These are phyloP conservation scores for Hyles vespertilio DNA, from an alignment of 1,140 invertebrate species.

Conservation along the genomic window DNA sequence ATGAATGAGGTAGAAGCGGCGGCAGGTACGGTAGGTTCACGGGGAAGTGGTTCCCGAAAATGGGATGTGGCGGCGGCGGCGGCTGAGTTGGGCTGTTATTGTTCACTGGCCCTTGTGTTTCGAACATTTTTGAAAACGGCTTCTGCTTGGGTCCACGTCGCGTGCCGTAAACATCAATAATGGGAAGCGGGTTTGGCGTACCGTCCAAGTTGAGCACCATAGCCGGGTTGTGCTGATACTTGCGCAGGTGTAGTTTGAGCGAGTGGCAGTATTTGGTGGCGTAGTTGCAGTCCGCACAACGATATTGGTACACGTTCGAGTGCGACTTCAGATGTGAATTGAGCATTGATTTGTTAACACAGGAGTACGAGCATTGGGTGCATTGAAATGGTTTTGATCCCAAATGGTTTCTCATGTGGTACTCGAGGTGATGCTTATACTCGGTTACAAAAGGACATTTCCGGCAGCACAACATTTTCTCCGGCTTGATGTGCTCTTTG, in stretches of 20 bases:
- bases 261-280: conserved; percentile 99
- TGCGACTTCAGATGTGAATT: conserved; percentile 99
- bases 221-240: conserved; percentile 91
- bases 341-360: conserved; percentile 99
- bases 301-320: conserved; percentile 97
- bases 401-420: conserved; percentile 96
- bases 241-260: conserved; percentile 95
- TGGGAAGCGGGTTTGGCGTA: conserved; percentile 88
- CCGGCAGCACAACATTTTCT: conserved; percentile 93
- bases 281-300: conserved; percentile 96
- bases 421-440: conserved; percentile 99
- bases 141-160: conserved; percentile 89
- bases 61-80: conserved; percentile 50
- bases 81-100: conserved; percentile 37
- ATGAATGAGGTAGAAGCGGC: conserved; percentile 60
- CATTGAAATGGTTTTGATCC: conserved; percentile 98
- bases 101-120: conserved; percentile 36
- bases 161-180: conserved; percentile 94
- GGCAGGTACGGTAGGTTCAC: conserved; percentile 66
- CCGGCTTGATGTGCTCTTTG: conserved; percentile 92
- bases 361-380: conserved; percentile 91
- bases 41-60: conserved; percentile 65
- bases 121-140: conserved; percentile 51
- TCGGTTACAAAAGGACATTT: conserved; percentile 98
- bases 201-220: conserved; percentile 92